A percentile compares a stretch with the other conserved stretches of the same genome.
Evolutionary conservation across 2,797 vertebrate species (phyloP).

Genomic region (Gymnoscopelus braueri): DNA sequence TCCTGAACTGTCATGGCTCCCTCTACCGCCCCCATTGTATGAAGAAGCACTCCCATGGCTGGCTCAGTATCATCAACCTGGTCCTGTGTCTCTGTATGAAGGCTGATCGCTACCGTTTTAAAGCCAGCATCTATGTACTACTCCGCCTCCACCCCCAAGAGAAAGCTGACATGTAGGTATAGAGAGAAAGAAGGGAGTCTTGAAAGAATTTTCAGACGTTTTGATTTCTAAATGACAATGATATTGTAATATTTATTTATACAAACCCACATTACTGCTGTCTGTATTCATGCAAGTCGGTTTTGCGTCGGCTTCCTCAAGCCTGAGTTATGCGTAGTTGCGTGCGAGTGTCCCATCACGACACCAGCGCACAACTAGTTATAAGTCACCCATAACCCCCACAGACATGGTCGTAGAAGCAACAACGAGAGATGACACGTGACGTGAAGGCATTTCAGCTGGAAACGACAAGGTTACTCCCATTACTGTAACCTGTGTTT

Average conservation of each 20-base stretch:
- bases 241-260: slow-evolving; percentile 83
- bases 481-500: slow-evolving; percentile 47
- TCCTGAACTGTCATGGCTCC: background rate
- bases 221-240: slow-evolving; percentile 72
- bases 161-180: no score
- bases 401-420: no score
- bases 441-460: slow-evolving; percentile 38
- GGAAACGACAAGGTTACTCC: slow-evolving; percentile 48
- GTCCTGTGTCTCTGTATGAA: background rate
- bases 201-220: slow-evolving; percentile 66
- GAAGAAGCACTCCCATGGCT: slow-evolving; percentile 1
- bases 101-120: slow-evolving; percentile 29
- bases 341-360: no score
- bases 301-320: slow-evolving; percentile 8
- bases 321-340: background rate
- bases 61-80: slow-evolving; percentile 18
- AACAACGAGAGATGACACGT: slow-evolving; percentile 24
- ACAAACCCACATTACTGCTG: slow-evolving; percentile 65
- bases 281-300: slow-evolving; percentile 61
- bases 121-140: slow-evolving; percentile 5
- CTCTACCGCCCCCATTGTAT: background rate
- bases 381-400: no score
- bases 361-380: no score
- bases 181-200: slow-evolving; percentile 45
- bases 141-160: no score